Evolutionary conservation across 1,140 invertebrate genomes (phyloP).

Genomic region (Anastatus disparis): DNA sequence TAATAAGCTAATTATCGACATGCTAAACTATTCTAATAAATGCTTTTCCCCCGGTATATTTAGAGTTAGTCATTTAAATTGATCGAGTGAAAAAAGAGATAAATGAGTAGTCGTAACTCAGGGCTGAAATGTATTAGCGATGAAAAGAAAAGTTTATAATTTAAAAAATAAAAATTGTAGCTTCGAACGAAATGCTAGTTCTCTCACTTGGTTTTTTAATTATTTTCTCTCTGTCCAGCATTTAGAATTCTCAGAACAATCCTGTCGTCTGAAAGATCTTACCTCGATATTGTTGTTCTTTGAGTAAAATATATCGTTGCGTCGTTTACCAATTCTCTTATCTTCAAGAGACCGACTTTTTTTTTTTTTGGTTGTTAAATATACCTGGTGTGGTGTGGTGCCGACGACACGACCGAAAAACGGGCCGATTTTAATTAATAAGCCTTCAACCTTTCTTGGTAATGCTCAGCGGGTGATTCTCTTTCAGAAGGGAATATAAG

Average conservation of each 20-base stretch:
- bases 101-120: slow-evolving; percentile 35
- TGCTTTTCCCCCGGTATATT: slow-evolving; percentile 14
- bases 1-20: too few species aligned
- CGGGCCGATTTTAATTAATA: slow-evolving; percentile 58
- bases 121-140: slow-evolving; percentile 29
- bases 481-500: slow-evolving; percentile 31
- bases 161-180: slow-evolving; percentile 40
- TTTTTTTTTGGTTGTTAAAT: slow-evolving; percentile 17
- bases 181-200: slow-evolving; percentile 5
- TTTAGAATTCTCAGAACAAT: slow-evolving; percentile 35
- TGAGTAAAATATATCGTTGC: slow-evolving; percentile 30
- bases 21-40: slow-evolving; percentile 25
- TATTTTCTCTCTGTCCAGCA: slow-evolving; percentile 19
- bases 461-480: slow-evolving; percentile 54
- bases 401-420: slow-evolving; percentile 41
- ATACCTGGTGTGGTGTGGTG: slow-evolving; percentile 16
- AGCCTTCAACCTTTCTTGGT: slow-evolving; percentile 55
- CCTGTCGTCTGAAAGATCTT: slow-evolving; percentile 21
- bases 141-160: slow-evolving; percentile 39
- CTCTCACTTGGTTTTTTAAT: slow-evolving; percentile 39
- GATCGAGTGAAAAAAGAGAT: slow-evolving; percentile 38
- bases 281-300: slow-evolving; percentile 32
- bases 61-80: slow-evolving; percentile 19
- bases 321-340: background rate
- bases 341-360: background rate